Base-by-base conservation (phyloP, 2,113 vertebrate species). In the Vicugna pacos region DNA sequence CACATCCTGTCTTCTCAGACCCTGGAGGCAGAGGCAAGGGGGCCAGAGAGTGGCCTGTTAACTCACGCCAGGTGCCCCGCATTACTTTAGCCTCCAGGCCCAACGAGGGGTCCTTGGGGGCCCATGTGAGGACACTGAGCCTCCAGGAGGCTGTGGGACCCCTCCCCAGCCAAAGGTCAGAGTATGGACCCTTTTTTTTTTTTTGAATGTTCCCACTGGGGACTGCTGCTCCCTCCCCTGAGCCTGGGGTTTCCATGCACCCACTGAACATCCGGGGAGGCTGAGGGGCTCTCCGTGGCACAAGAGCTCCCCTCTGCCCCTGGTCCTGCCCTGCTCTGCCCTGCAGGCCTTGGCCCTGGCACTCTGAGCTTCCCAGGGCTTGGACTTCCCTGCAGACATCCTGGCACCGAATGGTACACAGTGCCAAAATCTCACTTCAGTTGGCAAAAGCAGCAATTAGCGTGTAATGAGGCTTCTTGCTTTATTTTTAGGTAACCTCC, bases 401-500 rank as follows among this genome's bases (percentile, higher is more conserved):
- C 82, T 6, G 88, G 89, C 46, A 97, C 96, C 87, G 92, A 97
- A 62, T 95, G 97, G 97, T 97, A 98, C 98, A 77, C 90, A 24
- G 96, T 60, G 85, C 98, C 98, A 97, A 98, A 97, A 97, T 97
- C 98, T 98, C 97, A 97, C 98, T 99, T 97, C 35, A 28, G 87
- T 97, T 58, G 96, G 98, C 96, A 83, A 98, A 98, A 98, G 98
- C 97, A 96, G 98, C 98, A 98, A 98, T 99, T 99, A 99, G 98
- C 98, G 98, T 99, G 98, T 98, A 99, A 98, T 98, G 98, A 99
- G 98, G 98, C 97, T 98, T 98, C 98, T 98, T 98, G 97, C 98
- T 98, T 98, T 99, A 99, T 99, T 99, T 99, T 99, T 98, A 99
- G 98, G 98, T 98, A 98, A 98, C 98, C 98, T 98, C 98, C 67